Base-by-base conservation (phyloP, 2,888 invertebrate genomes). In the Lasioglossum lativentre region DNA sequence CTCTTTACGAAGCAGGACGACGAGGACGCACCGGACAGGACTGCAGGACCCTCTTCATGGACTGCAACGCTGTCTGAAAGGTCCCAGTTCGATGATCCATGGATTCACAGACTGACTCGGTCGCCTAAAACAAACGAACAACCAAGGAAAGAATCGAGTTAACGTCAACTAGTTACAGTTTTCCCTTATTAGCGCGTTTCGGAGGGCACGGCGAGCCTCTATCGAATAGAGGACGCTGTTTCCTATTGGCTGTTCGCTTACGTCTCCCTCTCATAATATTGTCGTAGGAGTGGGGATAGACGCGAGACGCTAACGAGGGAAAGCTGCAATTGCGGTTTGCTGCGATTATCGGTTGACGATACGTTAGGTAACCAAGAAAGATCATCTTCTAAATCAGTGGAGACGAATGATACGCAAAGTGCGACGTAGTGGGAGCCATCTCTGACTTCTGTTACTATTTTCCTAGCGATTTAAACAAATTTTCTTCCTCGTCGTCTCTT, bases 61-160 rank as follows among this genome's bases (percentile, higher is more conserved):
- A 98, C 95, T 99, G 98, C 95, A 98, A 98, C 95, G 98, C 98
- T 96, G 97, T 98, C 95, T 98, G 97, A 96, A 30, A 19, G 8
- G 30, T 90, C 38, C 78, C 45, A 19, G 19, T 14, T 68, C 27
- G 45, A 56, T 63, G 38, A 81, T 70, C 42, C 34, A 63, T 23
- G 38, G 73, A 52, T n/a, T 27, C 30, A 16, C 16, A 30, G 19
- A 81, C 30, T 30, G 45, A 19, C 47, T 42, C 72, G 72, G 42
- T 14, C 42, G 27, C 71, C 71, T 30, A 2, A 4, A 12, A 73
- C 34, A 4, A 10, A 30, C 72, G 47, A 73, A 4, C 4, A 34
- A 12, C 19, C 19, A 34, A 45, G 47, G 72, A 47, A n/a, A 70
- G 27, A 42, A 42, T 77, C 56, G 52, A 38, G n/a, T 34, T 2